Conservation (phyloP, 2,797 vertebrate species). For the Pseudochirops cupreus region DNA sequence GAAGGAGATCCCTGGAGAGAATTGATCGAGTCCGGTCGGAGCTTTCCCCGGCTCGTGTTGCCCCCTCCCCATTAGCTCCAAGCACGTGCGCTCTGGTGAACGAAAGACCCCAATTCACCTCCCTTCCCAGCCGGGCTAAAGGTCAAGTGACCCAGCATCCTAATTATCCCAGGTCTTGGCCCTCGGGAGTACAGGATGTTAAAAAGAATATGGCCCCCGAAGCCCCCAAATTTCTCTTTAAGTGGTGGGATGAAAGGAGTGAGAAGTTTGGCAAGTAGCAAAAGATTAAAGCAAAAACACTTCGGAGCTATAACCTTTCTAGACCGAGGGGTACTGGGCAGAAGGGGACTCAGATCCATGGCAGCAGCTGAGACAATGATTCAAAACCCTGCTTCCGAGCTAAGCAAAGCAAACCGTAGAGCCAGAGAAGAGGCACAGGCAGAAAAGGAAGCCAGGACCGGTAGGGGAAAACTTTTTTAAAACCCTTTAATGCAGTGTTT, state of each 20-base stretch:
- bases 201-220: background rate
- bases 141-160: background rate
- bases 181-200: background rate
- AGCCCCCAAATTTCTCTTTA: background rate
- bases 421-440: background rate
- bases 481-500: background rate
- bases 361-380: background rate
- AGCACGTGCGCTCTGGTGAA: background rate
- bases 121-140: background rate
- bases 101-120: background rate
- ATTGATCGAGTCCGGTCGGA: background rate
- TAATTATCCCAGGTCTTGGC: background rate
- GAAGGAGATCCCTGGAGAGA: background rate
- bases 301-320: background rate
- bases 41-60: background rate
- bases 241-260: background rate
- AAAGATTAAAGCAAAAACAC: background rate
- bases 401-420: background rate
- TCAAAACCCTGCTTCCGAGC: background rate
- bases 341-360: background rate
- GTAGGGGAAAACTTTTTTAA: too few relatives aligned
- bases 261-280: background rate
- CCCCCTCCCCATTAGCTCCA: background rate
- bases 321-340: background rate
- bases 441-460: background rate